These are phyloP conservation scores for Perca fluviatilis DNA, from an alignment of 2,113 vertebrate species.

Conservation along the genomic window DNA sequence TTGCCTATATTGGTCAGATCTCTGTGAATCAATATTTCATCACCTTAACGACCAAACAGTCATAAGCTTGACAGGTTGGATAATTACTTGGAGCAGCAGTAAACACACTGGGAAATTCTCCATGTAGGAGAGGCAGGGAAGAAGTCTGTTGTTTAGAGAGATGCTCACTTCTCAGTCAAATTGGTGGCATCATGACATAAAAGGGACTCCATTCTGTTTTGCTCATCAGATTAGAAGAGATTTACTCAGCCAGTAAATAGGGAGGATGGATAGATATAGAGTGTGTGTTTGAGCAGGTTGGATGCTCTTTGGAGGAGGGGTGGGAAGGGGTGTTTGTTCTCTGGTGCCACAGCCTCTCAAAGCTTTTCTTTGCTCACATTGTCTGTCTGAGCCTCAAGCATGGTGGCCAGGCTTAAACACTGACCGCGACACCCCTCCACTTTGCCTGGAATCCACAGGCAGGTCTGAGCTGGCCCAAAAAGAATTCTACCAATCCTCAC, in stretches of 20 bases:
- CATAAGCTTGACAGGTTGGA: constrained; percentile 26
- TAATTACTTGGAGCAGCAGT: constrained; percentile 13
- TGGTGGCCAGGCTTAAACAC: background rate
- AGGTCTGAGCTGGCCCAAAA: background rate
- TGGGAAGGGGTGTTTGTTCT: constrained; percentile 58
- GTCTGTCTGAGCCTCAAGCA: constrained; percentile 20
- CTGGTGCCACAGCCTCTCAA: constrained; percentile 64
- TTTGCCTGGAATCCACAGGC: constrained; percentile 4
- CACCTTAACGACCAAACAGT: constrained; percentile 21
- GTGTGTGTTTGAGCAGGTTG: constrained; percentile 65
- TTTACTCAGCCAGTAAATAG: constrained; percentile 73
- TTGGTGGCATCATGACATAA: constrained; percentile 39
- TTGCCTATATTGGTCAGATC: constrained; percentile 6
- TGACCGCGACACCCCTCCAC: background rate
- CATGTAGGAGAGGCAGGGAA: background rate
- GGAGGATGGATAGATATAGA: constrained; percentile 80
- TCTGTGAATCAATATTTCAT: constrained; percentile 46
- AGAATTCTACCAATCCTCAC: background rate
- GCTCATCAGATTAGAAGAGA: constrained; percentile 74
- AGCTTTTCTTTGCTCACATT: constrained; percentile 49
- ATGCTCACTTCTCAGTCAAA: constrained; percentile 26
- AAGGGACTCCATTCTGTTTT: constrained; percentile 75
- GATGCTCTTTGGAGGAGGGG: constrained; percentile 53
- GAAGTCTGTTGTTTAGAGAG: constrained; percentile 4
- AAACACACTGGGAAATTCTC: background rate